Conservation (phyloP, 1,140 invertebrate genomes). For the Phenacoccus solenopsis region DNA sequence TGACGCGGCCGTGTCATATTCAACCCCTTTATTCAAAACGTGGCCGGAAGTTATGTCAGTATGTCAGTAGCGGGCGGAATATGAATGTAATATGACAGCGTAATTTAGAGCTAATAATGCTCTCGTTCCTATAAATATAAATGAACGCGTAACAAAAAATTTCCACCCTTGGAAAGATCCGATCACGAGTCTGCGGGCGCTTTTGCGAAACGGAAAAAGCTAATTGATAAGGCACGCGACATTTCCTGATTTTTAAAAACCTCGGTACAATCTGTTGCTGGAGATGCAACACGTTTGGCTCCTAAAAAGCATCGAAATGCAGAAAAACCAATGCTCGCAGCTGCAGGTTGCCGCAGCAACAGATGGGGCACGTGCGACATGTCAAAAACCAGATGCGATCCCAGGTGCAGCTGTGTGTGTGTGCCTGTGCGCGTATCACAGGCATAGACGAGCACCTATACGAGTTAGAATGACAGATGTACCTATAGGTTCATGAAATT, state of each 20-base stretch:
- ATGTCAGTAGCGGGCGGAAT: not conserved
- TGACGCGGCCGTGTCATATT: not conserved
- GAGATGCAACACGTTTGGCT: not conserved
- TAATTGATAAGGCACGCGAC: too few species aligned
- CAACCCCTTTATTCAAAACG: not conserved
- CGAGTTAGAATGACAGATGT: constrained; percentile 16
- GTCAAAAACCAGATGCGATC: constrained; percentile 17
- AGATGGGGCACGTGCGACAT: constrained; percentile 15
- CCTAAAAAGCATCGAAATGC: not conserved
- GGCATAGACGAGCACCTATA: constrained; percentile 9
- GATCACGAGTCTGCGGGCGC: not conserved
- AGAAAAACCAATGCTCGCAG: constrained; percentile 6
- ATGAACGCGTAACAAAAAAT: not conserved
- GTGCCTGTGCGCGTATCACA: too few species aligned
- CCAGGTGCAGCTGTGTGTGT: constrained; percentile 10
- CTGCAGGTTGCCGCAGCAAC: not conserved
- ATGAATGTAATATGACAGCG: constrained; percentile 8
- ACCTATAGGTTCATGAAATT: not conserved
- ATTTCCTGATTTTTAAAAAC: not conserved
- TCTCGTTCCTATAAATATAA: too few species aligned
- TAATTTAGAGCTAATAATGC: not conserved
- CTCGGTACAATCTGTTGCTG: constrained; percentile 6
- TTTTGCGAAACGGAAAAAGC: too few species aligned
- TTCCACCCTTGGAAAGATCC: not conserved
- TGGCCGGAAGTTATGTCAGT: not conserved